A percentile compares a stretch with the other conserved stretches of the same genome.
Conservation (phyloP, 2,113 vertebrate genomes). For the Lasiurus borealis region DNA sequence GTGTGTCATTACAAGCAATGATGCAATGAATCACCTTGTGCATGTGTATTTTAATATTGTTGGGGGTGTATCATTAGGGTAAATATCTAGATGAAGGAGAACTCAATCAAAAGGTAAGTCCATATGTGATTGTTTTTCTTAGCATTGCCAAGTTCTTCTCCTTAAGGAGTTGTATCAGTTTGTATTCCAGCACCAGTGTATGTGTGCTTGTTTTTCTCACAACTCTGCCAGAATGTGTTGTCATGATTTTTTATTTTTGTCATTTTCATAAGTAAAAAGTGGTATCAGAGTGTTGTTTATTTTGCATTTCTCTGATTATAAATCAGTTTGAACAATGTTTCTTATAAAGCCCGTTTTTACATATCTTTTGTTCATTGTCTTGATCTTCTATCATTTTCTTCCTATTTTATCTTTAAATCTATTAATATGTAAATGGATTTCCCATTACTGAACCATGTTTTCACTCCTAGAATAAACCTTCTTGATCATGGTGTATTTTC, state of each 20-base stretch:
- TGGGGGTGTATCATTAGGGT: background rate
- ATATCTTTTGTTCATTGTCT: background rate
- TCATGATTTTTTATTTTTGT: background rate
- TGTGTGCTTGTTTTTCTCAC: background rate
- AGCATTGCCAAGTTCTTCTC: background rate
- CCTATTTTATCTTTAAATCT: conserved; percentile 32
- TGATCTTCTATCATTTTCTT: background rate
- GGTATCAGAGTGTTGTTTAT: background rate
- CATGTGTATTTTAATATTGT: conserved; percentile 16
- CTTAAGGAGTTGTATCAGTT: background rate
- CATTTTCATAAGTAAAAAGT: background rate
- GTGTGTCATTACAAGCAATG: background rate
- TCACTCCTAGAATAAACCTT: background rate
- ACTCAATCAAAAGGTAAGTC: background rate
- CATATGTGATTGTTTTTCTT: background rate
- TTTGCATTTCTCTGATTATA: conserved; percentile 12
- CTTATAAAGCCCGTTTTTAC: background rate
- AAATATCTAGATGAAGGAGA: background rate
- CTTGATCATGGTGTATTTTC: background rate
- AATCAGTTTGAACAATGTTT: background rate
- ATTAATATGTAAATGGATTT: background rate
- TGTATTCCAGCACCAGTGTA: background rate
- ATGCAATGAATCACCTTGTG: background rate
- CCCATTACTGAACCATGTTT: background rate
- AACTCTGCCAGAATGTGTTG: background rate